Evolutionary conservation across 2,797 vertebrate genomes (phyloP).

Genomic region (Pangasius djambal): DNA sequence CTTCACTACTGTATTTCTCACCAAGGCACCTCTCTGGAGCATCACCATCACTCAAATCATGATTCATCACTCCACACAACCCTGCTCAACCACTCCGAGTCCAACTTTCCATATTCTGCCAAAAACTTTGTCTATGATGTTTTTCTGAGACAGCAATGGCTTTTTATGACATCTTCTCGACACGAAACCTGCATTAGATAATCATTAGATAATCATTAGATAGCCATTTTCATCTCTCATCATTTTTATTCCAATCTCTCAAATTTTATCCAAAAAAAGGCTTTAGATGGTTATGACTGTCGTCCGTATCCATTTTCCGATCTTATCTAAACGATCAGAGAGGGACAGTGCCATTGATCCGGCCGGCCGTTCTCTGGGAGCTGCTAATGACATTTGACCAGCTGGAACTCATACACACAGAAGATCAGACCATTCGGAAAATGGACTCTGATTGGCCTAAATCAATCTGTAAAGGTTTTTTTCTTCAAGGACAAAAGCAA

Average conservation of each 20-base stretch:
- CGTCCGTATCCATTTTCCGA: neutral
- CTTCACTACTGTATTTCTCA: too few species aligned
- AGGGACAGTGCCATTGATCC: constrained; percentile 20
- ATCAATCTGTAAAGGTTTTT: constrained; percentile 29
- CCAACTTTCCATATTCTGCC: too few species aligned
- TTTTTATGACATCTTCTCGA: too few species aligned
- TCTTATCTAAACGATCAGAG: neutral
- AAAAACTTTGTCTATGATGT: too few species aligned
- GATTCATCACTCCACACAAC: too few species aligned
- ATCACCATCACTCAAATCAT: too few species aligned
- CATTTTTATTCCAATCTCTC: neutral
- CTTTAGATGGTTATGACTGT: neutral
- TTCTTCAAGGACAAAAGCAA: constrained; percentile 12
- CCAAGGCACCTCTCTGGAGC: too few species aligned
- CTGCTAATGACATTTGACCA: constrained; percentile 23
- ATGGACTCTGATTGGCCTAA: constrained; percentile 20
- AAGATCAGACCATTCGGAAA: constrained; percentile 1
- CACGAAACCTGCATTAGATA: too few species aligned
- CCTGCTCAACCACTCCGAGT: too few species aligned
- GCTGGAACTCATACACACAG: constrained; percentile 26
- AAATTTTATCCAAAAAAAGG: neutral
- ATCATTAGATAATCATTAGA: too few species aligned
- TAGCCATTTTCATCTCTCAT: too few species aligned
- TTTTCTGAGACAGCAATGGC: too few species aligned
- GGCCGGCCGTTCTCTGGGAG: neutral